phyloP scores from a whole-genome alignment of 2,888 invertebrate species.

The Drosophila mulleri region DNA sequence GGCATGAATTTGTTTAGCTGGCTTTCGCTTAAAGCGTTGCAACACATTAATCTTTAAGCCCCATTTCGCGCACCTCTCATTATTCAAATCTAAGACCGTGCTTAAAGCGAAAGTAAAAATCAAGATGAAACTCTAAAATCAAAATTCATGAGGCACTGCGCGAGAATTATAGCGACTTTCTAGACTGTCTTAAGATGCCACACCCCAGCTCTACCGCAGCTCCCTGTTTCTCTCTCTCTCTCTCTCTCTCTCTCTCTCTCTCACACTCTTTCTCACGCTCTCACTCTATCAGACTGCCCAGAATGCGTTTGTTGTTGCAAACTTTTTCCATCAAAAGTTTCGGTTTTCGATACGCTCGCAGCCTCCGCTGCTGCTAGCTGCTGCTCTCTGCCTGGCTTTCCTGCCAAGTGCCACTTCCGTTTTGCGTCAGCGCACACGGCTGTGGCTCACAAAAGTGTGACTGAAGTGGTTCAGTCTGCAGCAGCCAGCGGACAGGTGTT shows the following conservation, averaged over 20 bases:
- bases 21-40: conserved; percentile 31
- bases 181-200: conserved; percentile 58
- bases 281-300: conserved; percentile 19
- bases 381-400: conserved; percentile 23
- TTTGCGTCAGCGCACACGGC: conserved; percentile 75
- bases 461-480: conserved; percentile 49
- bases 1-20: conserved; percentile 47
- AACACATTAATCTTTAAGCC: conserved; percentile 41
- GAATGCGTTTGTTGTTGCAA: conserved; percentile 78
- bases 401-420: conserved; percentile 75
- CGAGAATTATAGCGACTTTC: conserved; percentile 71
- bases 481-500: conserved; percentile 59
- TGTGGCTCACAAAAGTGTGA: conserved; percentile 73
- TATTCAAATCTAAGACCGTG: conserved; percentile 66
- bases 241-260: background rate
- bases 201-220: too few species aligned
- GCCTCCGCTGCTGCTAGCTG: conserved; percentile 20
- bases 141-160: conserved; percentile 73
- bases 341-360: conserved; percentile 75
- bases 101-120: conserved; percentile 47
- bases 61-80: conserved; percentile 62
- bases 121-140: conserved; percentile 49
- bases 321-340: conserved; percentile 83
- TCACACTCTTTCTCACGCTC: background rate
- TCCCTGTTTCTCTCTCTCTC: background rate